Percentiles rank a stretch among this genome's conserved stretches.
phyloP scores from a whole-genome alignment of 2,888 invertebrate genomes.

The Lucinisca nassula region DNA sequence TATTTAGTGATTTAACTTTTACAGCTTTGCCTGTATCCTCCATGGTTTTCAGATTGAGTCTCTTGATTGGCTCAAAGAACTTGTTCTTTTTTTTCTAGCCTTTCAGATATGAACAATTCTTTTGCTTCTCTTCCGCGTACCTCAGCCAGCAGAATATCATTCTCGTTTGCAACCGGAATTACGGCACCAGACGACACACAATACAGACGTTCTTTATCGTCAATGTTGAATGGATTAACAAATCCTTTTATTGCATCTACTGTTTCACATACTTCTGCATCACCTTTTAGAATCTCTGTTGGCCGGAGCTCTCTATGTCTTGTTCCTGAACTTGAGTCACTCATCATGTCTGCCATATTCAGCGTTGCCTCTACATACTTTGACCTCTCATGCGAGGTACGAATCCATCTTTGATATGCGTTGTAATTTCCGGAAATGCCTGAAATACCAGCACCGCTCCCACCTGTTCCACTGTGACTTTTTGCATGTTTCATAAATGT shows the following conservation, averaged over 20 bases:
- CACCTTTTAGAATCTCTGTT: constrained; percentile 57
- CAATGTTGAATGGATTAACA: constrained; percentile 56
- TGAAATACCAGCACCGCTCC: constrained; percentile 53
- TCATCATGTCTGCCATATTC: constrained; percentile 58
- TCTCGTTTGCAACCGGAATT: constrained; percentile 13
- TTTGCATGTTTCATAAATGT: constrained; percentile 61
- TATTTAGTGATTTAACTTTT: constrained; percentile 37
- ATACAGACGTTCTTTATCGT: constrained; percentile 45
- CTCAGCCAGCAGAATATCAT: constrained; percentile 32
- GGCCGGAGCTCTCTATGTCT: constrained; percentile 60
- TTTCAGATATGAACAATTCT: constrained; percentile 31
- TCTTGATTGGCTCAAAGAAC: constrained; percentile 49
- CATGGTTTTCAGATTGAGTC: constrained; percentile 38
- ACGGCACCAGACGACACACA: constrained; percentile 52
- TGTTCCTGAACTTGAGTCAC: not conserved
- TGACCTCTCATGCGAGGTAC: constrained; percentile 39
- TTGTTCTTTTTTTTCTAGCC: constrained; percentile 24
- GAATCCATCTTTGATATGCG: constrained; percentile 65
- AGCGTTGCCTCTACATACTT: constrained; percentile 43
- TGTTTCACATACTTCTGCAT: constrained; percentile 25
- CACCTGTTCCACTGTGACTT: constrained; percentile 43
- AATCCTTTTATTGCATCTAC: constrained; percentile 54
- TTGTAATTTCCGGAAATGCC: constrained; percentile 54
- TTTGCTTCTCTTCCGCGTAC: constrained; percentile 9
- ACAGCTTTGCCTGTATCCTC: constrained; percentile 30